Conservation (phyloP, 1,140 invertebrate species). For the Coelopa frigida region DNA sequence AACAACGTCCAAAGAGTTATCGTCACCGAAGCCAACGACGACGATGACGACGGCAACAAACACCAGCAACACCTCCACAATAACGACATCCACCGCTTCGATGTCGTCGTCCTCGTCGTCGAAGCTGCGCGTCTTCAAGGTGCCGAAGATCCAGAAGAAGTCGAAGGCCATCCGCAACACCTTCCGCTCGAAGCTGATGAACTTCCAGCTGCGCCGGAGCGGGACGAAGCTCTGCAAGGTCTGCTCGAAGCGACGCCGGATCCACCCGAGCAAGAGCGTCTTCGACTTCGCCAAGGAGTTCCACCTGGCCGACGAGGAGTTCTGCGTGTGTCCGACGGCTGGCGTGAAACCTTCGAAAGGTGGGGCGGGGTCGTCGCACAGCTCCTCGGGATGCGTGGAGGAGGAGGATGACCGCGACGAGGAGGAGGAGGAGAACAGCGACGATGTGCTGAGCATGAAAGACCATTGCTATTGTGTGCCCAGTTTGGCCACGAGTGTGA, state of each 20-base stretch:
- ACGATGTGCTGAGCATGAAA: constrained; percentile 38
- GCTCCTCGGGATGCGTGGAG: constrained; percentile 1
- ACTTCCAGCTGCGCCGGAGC: constrained; percentile 30
- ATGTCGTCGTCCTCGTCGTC: background rate
- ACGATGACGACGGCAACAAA: too few species aligned
- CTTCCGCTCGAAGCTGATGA: constrained; percentile 38
- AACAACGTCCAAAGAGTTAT: too few species aligned
- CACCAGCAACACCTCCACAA: background rate
- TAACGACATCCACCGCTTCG: background rate
- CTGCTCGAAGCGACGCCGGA: constrained; percentile 36
- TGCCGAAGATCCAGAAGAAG: constrained; percentile 42
- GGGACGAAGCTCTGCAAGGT: constrained; percentile 34
- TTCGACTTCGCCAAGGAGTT: constrained; percentile 38
- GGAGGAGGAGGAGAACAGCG: constrained; percentile 26
- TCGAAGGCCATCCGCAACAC: constrained; percentile 41
- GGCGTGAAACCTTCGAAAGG: too few species aligned
- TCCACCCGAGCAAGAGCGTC: constrained; percentile 38
- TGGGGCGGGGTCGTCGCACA: too few species aligned
- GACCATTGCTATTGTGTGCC: constrained; percentile 42
- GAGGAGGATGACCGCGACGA: constrained; percentile 15
- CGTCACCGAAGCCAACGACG: too few species aligned
- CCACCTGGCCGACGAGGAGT: constrained; percentile 21
- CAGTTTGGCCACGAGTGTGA: constrained; percentile 43
- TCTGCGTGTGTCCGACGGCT: constrained; percentile 29
- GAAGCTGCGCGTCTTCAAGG: constrained; percentile 33